A percentile compares a stretch with the other conserved stretches of the same genome.
These are phyloP conservation scores for Drosophila pseudoananassae DNA, from an alignment of 1,140 invertebrate species.

Conservation along the genomic window DNA sequence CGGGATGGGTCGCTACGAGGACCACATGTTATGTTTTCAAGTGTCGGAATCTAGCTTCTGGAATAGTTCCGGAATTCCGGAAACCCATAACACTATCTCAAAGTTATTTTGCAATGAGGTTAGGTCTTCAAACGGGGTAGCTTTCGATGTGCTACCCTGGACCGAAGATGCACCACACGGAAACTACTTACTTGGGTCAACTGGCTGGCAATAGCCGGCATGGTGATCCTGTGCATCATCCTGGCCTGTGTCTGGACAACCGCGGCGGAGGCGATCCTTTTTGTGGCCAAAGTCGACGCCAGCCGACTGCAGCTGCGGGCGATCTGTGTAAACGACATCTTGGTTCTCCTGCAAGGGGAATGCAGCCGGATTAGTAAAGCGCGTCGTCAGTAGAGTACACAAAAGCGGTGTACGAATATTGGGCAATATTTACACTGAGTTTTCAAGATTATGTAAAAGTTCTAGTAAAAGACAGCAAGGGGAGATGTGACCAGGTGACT, in stretches of 20 bases:
- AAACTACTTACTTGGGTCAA: conserved; percentile 68
- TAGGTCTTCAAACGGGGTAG: conserved; percentile 34
- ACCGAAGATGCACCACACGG: not conserved
- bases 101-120: conserved; percentile 62
- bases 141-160: not conserved
- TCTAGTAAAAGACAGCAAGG: conserved; percentile 35
- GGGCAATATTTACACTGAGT: conserved; percentile 69
- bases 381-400: not conserved
- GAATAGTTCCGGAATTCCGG: not conserved
- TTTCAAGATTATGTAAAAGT: conserved; percentile 81
- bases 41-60: not conserved
- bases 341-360: conserved; percentile 48
- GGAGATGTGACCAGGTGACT: conserved; percentile 20
- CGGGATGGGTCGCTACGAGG: not conserved
- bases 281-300: conserved; percentile 65
- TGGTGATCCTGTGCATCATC: conserved; percentile 71
- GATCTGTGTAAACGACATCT: conserved; percentile 79
- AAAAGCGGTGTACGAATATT: conserved; percentile 5
- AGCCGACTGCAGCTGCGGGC: conserved; percentile 77
- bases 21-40: conserved; percentile 1
- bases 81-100: not conserved
- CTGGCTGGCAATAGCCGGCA: conserved; percentile 64
- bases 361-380: conserved; percentile 8
- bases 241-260: conserved; percentile 63
- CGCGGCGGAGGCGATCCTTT: conserved; percentile 51